Conservation (phyloP, 2,113 vertebrate species). For the Turnix velox region DNA sequence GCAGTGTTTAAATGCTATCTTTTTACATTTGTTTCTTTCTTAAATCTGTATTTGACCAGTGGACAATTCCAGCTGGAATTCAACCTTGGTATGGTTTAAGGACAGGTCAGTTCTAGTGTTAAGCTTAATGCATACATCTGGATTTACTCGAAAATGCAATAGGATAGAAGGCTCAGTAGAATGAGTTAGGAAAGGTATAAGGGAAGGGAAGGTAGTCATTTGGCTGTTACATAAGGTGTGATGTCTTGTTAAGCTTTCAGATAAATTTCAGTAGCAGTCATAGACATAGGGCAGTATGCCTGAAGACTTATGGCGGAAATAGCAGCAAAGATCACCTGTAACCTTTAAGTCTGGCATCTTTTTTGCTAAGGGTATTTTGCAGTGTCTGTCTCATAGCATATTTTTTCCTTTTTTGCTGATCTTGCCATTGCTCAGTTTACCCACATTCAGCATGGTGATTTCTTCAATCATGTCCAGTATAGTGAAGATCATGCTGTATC, state of each 20-base stretch:
- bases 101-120: background rate
- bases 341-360: background rate
- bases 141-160: background rate
- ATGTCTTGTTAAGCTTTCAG: background rate
- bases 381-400: background rate
- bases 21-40: background rate
- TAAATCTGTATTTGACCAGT: background rate
- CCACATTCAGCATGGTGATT: background rate
- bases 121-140: background rate
- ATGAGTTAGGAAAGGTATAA: background rate
- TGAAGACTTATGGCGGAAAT: background rate
- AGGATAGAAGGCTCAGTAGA: background rate
- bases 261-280: background rate
- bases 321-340: background rate
- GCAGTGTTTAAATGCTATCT: background rate
- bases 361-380: background rate
- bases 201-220: background rate
- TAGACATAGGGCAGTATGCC: background rate
- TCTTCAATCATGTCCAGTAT: background rate
- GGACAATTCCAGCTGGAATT: background rate
- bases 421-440: background rate
- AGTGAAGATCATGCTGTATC: background rate
- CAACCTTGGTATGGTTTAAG: rapidly evolving
- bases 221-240: background rate
- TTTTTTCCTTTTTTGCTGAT: background rate